phyloP scores from a whole-genome alignment of 2,888 invertebrate species.

The Eurois occulta region DNA sequence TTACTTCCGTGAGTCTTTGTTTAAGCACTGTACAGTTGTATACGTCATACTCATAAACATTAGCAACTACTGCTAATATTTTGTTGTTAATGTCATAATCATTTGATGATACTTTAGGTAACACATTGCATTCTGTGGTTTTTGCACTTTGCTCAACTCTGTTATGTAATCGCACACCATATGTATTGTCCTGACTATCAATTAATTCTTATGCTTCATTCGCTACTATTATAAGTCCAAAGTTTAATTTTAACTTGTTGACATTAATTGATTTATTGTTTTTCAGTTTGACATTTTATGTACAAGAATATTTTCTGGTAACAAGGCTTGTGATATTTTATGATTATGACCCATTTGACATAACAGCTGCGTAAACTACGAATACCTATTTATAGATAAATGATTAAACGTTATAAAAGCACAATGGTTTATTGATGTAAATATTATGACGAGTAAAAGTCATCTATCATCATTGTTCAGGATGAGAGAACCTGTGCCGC shows the following conservation, averaged over 20 bases:
- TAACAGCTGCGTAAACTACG: conserved; percentile 1
- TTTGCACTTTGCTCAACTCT: conserved; percentile 41
- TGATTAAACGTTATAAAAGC: neutral
- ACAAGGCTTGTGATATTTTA: conserved; percentile 5
- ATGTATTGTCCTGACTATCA: conserved; percentile 39
- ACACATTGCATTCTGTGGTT: conserved; percentile 30
- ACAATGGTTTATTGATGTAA: neutral
- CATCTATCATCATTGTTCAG: neutral
- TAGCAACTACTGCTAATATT: conserved; percentile 22
- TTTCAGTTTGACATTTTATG: conserved; percentile 20
- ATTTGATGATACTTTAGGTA: conserved; percentile 34
- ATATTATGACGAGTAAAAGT: neutral
- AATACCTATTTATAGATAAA: neutral
- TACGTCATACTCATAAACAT: conserved; percentile 34
- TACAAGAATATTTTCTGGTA: neutral
- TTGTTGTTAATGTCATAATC: conserved; percentile 35
- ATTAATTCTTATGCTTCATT: conserved; percentile 47
- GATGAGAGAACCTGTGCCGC: neutral
- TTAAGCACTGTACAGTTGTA: conserved; percentile 21
- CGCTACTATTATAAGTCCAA: conserved; percentile 38
- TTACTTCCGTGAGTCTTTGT: conserved; percentile 63
- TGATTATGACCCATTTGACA: conserved; percentile 3
- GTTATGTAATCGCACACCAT: conserved; percentile 51
- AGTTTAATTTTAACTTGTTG: conserved; percentile 28
- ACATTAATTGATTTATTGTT: conserved; percentile 8